Evolutionary conservation across 2,888 invertebrate genomes (phyloP).

Genomic region (Chironomus tentans): DNA sequence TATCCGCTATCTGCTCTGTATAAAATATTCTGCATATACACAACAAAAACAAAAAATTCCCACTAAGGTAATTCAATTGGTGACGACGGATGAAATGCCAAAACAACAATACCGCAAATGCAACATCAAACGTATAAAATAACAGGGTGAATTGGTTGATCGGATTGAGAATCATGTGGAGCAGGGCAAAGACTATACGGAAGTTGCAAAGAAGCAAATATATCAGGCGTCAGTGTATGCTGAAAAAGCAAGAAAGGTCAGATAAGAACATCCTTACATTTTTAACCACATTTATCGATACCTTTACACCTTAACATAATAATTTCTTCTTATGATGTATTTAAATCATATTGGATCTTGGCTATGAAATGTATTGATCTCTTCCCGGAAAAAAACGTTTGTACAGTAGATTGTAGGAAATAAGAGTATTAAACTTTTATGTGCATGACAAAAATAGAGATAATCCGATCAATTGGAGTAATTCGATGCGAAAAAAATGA

Average conservation of each 20-base stretch:
- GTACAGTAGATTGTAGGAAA: background rate
- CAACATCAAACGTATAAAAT: constrained; percentile 7
- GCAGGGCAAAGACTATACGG: constrained; percentile 75
- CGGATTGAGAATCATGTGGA: constrained; percentile 89
- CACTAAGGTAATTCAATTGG: constrained; percentile 34
- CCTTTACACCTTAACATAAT: background rate
- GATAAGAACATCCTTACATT: background rate
- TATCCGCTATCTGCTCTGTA: no score
- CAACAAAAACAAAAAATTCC: constrained; percentile 32
- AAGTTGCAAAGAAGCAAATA: constrained; percentile 68
- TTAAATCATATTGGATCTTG: background rate
- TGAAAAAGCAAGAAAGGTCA: constrained; percentile 79
- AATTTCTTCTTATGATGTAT: background rate
- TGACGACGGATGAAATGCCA: constrained; percentile 27
- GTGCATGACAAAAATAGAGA: background rate
- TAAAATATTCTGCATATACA: background rate
- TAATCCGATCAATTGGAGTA: no score
- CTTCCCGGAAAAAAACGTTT: no score
- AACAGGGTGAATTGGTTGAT: constrained; percentile 91
- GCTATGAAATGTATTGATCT: background rate
- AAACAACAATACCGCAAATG: constrained; percentile 27
- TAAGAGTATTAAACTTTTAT: background rate
- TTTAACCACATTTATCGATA: constrained; percentile 2
- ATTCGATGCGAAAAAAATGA: no score
- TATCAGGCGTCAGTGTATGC: constrained; percentile 72